phyloP scores from a whole-genome alignment of 2,888 invertebrate genomes.

The Dascillus cervinus region DNA sequence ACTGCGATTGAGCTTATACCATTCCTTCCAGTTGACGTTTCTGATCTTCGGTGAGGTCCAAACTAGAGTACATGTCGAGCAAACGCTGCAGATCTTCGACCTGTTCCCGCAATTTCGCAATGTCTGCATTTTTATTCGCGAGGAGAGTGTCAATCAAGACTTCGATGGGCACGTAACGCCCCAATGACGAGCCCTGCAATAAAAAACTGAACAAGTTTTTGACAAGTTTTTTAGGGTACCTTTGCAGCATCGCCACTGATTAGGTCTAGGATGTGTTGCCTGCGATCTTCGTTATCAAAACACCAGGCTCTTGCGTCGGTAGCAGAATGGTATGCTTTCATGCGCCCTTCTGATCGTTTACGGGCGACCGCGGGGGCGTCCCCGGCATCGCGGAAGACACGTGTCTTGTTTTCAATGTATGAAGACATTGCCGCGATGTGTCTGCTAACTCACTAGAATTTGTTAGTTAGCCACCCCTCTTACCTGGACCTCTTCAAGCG shows the following conservation, averaged over 20 bases:
- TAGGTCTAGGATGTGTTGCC: constrained; percentile 50
- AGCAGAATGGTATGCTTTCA: constrained; percentile 50
- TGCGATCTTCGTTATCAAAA: constrained; percentile 47
- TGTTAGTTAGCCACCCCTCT: constrained; percentile 11
- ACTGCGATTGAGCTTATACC: constrained; percentile 7
- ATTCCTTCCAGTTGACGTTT: constrained; percentile 20
- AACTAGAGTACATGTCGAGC: constrained; percentile 30
- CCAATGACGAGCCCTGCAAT: constrained; percentile 28
- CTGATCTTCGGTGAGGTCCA: constrained; percentile 32
- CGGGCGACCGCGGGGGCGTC: constrained; percentile 42
- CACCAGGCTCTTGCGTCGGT: constrained; percentile 54
- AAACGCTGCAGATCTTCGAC: constrained; percentile 46
- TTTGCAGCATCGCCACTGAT: constrained; percentile 40
- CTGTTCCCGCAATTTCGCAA: constrained; percentile 43
- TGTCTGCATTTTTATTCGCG: constrained; percentile 46
- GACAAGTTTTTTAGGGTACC: too few relatives aligned
- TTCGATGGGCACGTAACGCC: constrained; percentile 36
- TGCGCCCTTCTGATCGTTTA: constrained; percentile 46
- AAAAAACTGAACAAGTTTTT: constrained; percentile 4
- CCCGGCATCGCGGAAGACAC: constrained; percentile 31
- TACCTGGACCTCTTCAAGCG: too few relatives aligned
- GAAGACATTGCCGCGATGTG: too few relatives aligned
- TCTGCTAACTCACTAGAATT: constrained; percentile 16
- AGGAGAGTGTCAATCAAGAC: constrained; percentile 34
- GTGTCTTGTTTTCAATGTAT: constrained; percentile 30